phyloP scores from a whole-genome alignment of 2,113 vertebrate species.

The Holacanthus passer region DNA sequence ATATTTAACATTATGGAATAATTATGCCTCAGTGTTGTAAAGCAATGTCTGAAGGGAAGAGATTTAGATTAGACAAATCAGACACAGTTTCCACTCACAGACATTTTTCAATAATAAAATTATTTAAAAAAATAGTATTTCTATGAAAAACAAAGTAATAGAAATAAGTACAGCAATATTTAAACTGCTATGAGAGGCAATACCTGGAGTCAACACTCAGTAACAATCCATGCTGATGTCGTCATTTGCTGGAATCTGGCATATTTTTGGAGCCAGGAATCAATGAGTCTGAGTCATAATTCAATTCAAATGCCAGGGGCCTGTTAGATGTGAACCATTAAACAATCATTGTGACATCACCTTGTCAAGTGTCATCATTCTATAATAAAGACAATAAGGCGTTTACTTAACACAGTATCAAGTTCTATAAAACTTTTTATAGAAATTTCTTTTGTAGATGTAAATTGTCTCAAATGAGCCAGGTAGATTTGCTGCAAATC shows the following conservation, averaged over 20 bases:
- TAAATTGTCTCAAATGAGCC: not conserved
- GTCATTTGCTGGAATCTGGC: constrained; percentile 1
- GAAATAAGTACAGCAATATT: not conserved
- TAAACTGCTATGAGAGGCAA: not conserved
- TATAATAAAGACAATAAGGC: too few species aligned
- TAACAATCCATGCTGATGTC: not conserved
- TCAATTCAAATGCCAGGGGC: not conserved
- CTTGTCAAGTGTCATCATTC: too few species aligned
- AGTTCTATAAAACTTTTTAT: not conserved
- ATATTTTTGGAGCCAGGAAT: constrained; percentile 19
- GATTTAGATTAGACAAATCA: not conserved
- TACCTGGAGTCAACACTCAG: constrained; percentile 3
- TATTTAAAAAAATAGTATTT: not conserved
- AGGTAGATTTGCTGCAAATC: not conserved
- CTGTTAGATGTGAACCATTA: not conserved
- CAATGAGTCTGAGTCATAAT: constrained; percentile 12
- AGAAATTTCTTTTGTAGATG: not conserved
- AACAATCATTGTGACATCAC: not conserved
- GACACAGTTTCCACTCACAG: not conserved
- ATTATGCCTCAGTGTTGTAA: not conserved
- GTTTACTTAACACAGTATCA: not conserved
- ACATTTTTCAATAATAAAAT: not conserved
- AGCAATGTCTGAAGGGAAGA: not conserved
- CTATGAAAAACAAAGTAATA: not conserved
- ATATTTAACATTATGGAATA: not conserved